Base-by-base conservation (phyloP, 2,113 vertebrate species). In the Garra rufa region DNA sequence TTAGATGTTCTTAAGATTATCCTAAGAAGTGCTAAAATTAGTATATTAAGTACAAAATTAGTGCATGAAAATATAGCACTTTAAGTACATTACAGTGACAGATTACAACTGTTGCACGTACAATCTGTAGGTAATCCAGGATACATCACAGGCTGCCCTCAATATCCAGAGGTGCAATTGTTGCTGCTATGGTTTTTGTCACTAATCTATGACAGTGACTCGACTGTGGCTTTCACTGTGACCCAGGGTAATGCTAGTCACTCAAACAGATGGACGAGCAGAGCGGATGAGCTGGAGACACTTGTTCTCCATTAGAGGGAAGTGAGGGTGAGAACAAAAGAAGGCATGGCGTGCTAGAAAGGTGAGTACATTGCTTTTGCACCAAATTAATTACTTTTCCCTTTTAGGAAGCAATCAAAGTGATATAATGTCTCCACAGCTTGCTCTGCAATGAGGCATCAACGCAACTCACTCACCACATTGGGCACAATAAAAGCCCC, bases 211-310 rank as follows among this genome's bases (percentile, higher is more conserved):
- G 34, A 44, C 17, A n/a, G 2, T 19, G 4, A 52, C 30, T 21
- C 6, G 1, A 26, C 11, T 61, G n/a, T 61, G 52, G 17, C 38
- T 59, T 38, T 44, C 34, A 9, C 19, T 43, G 10, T 57, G 50
- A 76, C 19, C 28, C 19, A 21, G 48, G 6, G 30, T 5, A 55
- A 76, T 13, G 9, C 9, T n/a, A 75, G 55, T 77, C 30, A 41
- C 52, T 57, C 30, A 5, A n/a, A 41, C 75, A 52, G 48, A 55
- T 6, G 28, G 11, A 76, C 74, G 52, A 30, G 8, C 15, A 34
- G 74, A 38, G 75, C 6, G 28, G 76, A 61, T 78, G 38, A 43
- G 21, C n/a, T 26, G n/a, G 38, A 78, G 76, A 78, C 38, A 78
- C 34, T 24, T 26, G n/a, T 78, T 44, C 24, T 0, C 21, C 52